Base-by-base conservation (phyloP, 1,140 invertebrate species). In the Drosophila triauraria region DNA sequence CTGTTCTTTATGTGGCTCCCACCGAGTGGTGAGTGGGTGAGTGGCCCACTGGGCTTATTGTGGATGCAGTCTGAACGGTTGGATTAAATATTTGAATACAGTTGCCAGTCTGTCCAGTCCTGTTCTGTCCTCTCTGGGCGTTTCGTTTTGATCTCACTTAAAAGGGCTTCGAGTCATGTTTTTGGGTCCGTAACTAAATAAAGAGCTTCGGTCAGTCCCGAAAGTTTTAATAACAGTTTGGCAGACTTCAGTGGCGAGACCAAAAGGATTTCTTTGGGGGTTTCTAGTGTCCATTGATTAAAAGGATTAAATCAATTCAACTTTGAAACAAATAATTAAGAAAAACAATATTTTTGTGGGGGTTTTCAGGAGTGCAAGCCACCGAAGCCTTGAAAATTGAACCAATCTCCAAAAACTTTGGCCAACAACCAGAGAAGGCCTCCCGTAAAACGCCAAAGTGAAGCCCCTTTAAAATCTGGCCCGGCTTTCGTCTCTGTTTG, bases 1-100 rank as follows among this genome's bases (percentile, higher is more conserved):
- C 58, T 78, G 75, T 71, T 79, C 54, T 80, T 65, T 72, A 79
- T 79, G 77, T 79, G 76, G 40, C 38, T 15, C 20, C 51, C 53
- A 58, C 65, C 30, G 27, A 43, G 20, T 13, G 62, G 17, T 17
- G 30, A 12, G 60, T 43, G 23, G 30, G 57, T 30, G 23, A 10
- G 32, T 25, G 30, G 12, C 10, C n/a, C 23, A 48, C 54, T 60
- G 20, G 32, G 76, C 53, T 63, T 62, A 61, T 56, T 61, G 53
- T 68, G 54, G 43, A 32, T 71, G 56, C 50, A 50, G 44, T 42
- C 59, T 75, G 53, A 38, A 48, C 20, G 46, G 42, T n/a, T 51
- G 58, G 59, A 78, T 78, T 78, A 78, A 71, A 78, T 78, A 78
- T 78, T 78, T 78, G 53, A 78, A 78, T 78, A 78, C 65, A 63